phyloP scores from a whole-genome alignment of 2,113 vertebrate species.

The Entomyzon cyanotis region DNA sequence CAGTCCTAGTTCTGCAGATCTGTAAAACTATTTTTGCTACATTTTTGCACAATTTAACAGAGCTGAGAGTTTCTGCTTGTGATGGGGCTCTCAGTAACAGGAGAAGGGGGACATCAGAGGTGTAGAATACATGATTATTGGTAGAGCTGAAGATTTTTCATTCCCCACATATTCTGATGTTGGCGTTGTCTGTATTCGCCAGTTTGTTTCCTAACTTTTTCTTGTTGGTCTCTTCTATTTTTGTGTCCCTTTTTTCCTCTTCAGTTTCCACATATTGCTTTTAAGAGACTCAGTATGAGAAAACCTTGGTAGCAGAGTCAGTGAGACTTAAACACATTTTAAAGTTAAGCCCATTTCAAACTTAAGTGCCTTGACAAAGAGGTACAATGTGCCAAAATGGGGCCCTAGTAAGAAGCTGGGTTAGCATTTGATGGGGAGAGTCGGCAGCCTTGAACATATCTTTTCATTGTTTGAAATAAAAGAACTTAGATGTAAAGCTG shows the following conservation, averaged over 20 bases:
- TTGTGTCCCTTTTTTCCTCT: not conserved
- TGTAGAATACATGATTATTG: not conserved
- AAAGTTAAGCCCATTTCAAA: conserved; percentile 24
- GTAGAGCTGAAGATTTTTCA: not conserved
- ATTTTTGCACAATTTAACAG: not conserved
- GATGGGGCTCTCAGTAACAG: not conserved
- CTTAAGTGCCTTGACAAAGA: conserved; percentile 32
- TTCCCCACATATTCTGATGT: not conserved
- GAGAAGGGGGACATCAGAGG: not conserved
- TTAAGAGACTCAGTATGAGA: not conserved
- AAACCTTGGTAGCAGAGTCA: not conserved
- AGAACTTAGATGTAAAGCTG: not conserved
- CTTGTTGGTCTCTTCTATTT: not conserved
- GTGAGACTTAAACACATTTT: conserved; percentile 5
- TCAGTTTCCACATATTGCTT: not conserved
- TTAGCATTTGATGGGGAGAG: conserved; percentile 6
- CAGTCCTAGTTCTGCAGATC: not conserved
- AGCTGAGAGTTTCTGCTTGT: not conserved
- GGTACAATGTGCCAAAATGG: not conserved
- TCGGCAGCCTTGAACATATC: conserved; percentile 40
- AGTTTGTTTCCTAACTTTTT: not conserved
- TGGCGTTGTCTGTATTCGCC: not conserved
- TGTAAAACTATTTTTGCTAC: not conserved
- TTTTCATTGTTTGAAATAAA: conserved; percentile 34
- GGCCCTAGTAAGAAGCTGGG: not conserved